Conservation (phyloP, 1,140 invertebrate species). For the Sweltsa coloradensis region DNA sequence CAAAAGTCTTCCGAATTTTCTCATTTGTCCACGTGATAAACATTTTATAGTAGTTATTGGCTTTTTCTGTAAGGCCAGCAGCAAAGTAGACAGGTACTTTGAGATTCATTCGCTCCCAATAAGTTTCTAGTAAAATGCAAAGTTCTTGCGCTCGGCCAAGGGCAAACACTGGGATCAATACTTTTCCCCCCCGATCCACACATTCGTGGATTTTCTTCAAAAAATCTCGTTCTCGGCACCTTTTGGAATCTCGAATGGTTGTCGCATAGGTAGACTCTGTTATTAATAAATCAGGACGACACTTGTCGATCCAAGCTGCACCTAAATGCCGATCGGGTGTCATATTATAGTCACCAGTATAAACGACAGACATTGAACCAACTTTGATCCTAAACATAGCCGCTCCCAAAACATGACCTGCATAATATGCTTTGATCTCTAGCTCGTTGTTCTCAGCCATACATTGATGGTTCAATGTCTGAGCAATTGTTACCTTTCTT, state of each 20-base stretch:
- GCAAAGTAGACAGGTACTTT: conserved; percentile 99
- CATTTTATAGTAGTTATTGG: conserved; percentile 99
- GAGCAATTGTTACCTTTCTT: conserved; percentile 97
- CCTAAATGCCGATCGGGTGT: conserved; percentile 98
- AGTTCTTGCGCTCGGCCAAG: conserved; percentile 96
- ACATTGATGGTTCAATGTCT: conserved; percentile 94
- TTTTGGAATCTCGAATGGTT: conserved; percentile 96
- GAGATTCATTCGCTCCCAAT: conserved; percentile 96
- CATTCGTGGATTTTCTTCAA: conserved; percentile 95
- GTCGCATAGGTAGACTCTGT: conserved; percentile 99
- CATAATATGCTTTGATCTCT: conserved; percentile 99
- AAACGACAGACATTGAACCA: conserved; percentile 94
- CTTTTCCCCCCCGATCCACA: conserved; percentile 82
- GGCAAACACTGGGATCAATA: conserved; percentile 99
- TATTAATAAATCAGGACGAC: conserved; percentile 91
- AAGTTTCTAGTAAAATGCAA: conserved; percentile 95
- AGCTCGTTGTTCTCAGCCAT: conserved; percentile 95
- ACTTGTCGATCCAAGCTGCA: conserved; percentile 98
- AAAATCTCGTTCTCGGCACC: conserved; percentile 93
- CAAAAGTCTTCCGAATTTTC: conserved; percentile 98
- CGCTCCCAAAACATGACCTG: conserved; percentile 97
- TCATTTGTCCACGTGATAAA: conserved; percentile 99
- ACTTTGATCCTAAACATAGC: conserved; percentile 98
- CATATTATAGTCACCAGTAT: conserved; percentile 99
- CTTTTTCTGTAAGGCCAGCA: conserved; percentile 93